phyloP scores from a whole-genome alignment of 2,797 vertebrate genomes.

The Carduelis carduelis region DNA sequence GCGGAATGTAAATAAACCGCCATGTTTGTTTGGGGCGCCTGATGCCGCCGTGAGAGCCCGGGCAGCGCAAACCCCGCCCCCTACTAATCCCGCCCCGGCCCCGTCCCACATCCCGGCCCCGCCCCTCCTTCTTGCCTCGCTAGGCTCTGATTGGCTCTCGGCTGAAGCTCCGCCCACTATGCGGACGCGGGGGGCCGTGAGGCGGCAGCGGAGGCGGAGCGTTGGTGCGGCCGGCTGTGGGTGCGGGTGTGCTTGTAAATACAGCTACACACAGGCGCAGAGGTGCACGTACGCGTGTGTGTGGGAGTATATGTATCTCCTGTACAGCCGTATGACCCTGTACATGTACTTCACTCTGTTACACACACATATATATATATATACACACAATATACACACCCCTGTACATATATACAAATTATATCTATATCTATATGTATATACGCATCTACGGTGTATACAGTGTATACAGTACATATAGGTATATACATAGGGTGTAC shows the following conservation, averaged over 20 bases:
- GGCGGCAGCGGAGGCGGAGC: accelerated
- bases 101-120: accelerated
- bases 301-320: too few relatives aligned
- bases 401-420: too few relatives aligned
- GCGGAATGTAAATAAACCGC: conserved; percentile 26
- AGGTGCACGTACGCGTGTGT: accelerated
- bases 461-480: not conserved
- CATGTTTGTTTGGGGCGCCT: conserved; percentile 5
- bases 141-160: not conserved
- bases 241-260: accelerated
- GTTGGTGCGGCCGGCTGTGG: accelerated
- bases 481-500: not conserved
- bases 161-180: accelerated
- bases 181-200: accelerated
- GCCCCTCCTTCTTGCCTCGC: accelerated
- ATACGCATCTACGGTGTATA: too few relatives aligned
- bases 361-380: not conserved
- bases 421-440: too few relatives aligned
- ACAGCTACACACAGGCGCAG: accelerated
- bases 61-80: not conserved
- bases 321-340: too few relatives aligned
- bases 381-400: not conserved
- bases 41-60: accelerated
- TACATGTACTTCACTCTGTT: not conserved
- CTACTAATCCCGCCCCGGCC: accelerated